Conservation (phyloP, 2,113 vertebrate genomes). For the Scolopax mira region DNA sequence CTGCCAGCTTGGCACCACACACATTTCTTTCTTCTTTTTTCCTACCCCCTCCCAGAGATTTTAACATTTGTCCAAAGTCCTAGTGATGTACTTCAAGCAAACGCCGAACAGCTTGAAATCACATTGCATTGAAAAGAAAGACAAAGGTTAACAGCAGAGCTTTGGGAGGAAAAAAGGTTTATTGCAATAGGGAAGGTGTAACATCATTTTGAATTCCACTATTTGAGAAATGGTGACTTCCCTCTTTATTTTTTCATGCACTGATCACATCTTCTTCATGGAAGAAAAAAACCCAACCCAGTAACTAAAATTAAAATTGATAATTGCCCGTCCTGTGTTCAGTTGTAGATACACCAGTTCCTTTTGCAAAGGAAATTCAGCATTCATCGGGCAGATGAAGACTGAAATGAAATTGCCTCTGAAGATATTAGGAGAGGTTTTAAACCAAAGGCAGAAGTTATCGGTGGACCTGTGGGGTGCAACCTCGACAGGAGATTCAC, state of each 20-base stretch:
- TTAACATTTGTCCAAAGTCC: not conserved
- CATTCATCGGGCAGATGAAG: not conserved
- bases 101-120: not conserved
- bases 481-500: not conserved
- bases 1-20: not conserved
- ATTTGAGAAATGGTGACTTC: not conserved
- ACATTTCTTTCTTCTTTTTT: accelerated
- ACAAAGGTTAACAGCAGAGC: not conserved
- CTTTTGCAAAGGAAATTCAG: not conserved
- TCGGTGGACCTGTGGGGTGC: accelerated
- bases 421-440: not conserved
- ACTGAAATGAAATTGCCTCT: not conserved
- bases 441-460: not conserved
- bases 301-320: accelerated
- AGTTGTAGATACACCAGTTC: accelerated
- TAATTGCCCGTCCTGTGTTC: not conserved
- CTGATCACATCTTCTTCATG: not conserved
- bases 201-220: not conserved
- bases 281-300: not conserved
- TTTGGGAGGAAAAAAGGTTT: not conserved
- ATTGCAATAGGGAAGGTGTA: not conserved
- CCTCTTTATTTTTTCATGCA: not conserved
- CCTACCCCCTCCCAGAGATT: not conserved
- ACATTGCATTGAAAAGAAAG: not conserved
- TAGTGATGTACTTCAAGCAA: not conserved